Conservation (phyloP, 2,113 vertebrate species). For the Plectropomus leopardus region DNA sequence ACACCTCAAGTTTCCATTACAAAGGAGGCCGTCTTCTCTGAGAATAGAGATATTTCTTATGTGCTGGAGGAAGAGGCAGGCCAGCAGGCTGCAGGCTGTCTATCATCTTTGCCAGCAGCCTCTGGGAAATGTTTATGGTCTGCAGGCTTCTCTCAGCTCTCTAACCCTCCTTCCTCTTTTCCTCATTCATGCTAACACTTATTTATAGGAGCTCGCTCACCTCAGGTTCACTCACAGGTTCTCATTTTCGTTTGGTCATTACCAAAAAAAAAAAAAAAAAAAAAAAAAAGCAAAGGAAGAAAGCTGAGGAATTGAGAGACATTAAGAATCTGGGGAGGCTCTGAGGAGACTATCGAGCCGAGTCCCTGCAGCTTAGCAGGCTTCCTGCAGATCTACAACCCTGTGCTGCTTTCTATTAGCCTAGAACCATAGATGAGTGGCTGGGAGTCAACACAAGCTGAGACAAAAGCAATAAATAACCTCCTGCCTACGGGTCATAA, state of each 20-base stretch:
- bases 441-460: slow-evolving; percentile 73
- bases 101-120: slow-evolving; percentile 52
- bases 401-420: slow-evolving; percentile 72
- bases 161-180: slow-evolving; percentile 41
- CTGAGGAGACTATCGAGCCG: slow-evolving; percentile 33
- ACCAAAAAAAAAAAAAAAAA: slow-evolving; percentile 20
- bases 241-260: slow-evolving; percentile 58
- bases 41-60: slow-evolving; percentile 57
- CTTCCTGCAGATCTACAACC: slow-evolving; percentile 64
- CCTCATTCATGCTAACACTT: slow-evolving; percentile 34
- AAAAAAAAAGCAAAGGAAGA: slow-evolving; percentile 18
- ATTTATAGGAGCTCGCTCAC: slow-evolving; percentile 53
- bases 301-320: slow-evolving; percentile 46
- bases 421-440: slow-evolving; percentile 67
- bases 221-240: slow-evolving; percentile 36
- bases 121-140: slow-evolving; percentile 59
- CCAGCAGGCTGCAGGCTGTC: slow-evolving; percentile 47
- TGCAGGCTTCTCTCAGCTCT: slow-evolving; percentile 35
- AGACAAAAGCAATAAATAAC: slow-evolving; percentile 83
- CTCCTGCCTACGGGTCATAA: slow-evolving; percentile 75
- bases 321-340: slow-evolving; percentile 48
- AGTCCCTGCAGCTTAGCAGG: slow-evolving; percentile 50
- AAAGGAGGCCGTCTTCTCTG: slow-evolving; percentile 37
- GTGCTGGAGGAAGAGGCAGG: slow-evolving; percentile 27
- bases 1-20: slow-evolving; percentile 31